Conservation (phyloP, 2,888 invertebrate genomes). For the Torymus texanus region DNA sequence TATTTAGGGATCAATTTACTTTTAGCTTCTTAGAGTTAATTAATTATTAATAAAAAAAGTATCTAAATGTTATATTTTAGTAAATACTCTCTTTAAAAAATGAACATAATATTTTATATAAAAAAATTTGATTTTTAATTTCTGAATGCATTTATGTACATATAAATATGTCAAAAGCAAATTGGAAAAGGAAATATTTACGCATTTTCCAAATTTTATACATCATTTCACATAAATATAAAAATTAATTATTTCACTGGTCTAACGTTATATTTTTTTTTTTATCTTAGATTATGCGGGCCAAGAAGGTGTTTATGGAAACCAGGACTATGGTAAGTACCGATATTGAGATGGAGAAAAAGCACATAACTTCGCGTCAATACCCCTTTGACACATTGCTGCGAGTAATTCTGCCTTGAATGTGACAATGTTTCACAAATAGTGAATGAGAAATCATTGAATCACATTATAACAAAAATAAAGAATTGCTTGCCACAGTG, state of each 20-base stretch:
- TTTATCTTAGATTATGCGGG: conserved; percentile 70
- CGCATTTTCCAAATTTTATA: no score
- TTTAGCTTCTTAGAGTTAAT: neutral
- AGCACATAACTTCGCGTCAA: conserved; percentile 39
- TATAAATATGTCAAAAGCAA: no score
- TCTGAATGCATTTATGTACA: no score
- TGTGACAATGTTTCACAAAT: neutral
- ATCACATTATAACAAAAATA: conserved; percentile 26
- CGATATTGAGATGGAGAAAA: conserved; percentile 54
- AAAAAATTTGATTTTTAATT: no score
- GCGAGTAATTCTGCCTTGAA: conserved; percentile 44
- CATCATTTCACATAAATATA: no score
- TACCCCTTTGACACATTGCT: conserved; percentile 34
- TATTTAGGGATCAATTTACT: conserved; percentile 6
- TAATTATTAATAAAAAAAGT: neutral
- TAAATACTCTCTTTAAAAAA: conserved; percentile 25
- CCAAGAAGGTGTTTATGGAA: conserved; percentile 71
- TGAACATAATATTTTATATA: neutral
- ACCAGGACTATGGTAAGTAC: conserved; percentile 74
- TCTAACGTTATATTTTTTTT: conserved; percentile 12
- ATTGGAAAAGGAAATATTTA: no score
- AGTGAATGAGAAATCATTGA: neutral
- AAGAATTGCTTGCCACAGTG: conserved; percentile 51
- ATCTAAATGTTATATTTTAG: conserved; percentile 3
- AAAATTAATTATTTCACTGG: no score